Conservation (phyloP, 1,140 invertebrate species). For the Plodia interpunctella region DNA sequence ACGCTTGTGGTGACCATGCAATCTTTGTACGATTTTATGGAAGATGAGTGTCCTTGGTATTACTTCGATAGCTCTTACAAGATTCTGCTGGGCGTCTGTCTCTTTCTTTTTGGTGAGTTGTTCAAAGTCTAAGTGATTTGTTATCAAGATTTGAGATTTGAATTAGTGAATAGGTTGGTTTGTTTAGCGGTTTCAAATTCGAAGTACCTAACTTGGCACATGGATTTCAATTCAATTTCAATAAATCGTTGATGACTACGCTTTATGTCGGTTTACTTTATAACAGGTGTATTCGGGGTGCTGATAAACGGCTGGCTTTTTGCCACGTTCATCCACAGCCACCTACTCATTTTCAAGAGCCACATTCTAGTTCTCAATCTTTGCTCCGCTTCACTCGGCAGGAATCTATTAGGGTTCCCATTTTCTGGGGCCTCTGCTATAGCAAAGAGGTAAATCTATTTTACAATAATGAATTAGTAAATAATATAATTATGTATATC, state of each 20-base stretch:
- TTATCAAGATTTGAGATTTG: neutral
- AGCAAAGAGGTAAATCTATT: slow-evolving; percentile 59
- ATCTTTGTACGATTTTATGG: slow-evolving; percentile 52
- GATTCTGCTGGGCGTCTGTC: slow-evolving; percentile 68
- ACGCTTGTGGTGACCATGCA: slow-evolving; percentile 30
- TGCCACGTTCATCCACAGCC: slow-evolving; percentile 74
- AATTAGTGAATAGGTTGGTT: neutral
- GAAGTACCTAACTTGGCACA: too few relatives aligned
- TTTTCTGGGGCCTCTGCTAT: slow-evolving; percentile 75
- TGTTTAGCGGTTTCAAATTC: too few relatives aligned
- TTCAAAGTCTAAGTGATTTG: neutral
- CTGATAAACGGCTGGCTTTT: slow-evolving; percentile 75
- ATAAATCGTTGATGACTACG: too few relatives aligned
- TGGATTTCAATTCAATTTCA: too few relatives aligned
- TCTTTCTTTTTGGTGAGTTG: slow-evolving; percentile 74
- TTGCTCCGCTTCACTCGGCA: slow-evolving; percentile 68
- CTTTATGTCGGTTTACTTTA: slow-evolving; percentile 17
- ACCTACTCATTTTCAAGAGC: slow-evolving; percentile 70
- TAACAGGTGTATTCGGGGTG: slow-evolving; percentile 71
- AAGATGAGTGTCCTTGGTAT: slow-evolving; percentile 75
- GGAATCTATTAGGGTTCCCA: slow-evolving; percentile 71
- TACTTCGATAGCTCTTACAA: slow-evolving; percentile 75
- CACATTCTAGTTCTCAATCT: slow-evolving; percentile 73
- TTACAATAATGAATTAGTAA: too few relatives aligned
- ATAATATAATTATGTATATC: too few relatives aligned